Conservation (phyloP, 2,888 invertebrate genomes). For the Cheilosia impressa region DNA sequence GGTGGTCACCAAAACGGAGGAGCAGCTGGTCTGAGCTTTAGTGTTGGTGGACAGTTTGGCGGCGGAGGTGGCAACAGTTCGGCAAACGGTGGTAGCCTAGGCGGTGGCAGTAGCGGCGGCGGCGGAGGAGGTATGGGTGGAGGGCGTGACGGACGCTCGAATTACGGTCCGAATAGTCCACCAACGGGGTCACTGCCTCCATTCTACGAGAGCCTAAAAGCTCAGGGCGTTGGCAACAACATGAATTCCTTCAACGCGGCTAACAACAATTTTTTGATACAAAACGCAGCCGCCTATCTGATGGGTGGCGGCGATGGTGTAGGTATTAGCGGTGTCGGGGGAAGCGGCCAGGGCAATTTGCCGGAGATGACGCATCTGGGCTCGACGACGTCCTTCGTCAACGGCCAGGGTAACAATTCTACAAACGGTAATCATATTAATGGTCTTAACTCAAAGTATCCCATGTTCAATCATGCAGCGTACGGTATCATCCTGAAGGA, state of each 20-base stretch:
- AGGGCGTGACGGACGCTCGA: slow-evolving; percentile 92
- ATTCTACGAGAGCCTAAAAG: slow-evolving; percentile 93
- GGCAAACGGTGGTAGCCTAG: slow-evolving; percentile 85
- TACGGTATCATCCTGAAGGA: slow-evolving; percentile 92
- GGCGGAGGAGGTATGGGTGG: slow-evolving; percentile 91
- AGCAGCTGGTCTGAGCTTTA: slow-evolving; percentile 77
- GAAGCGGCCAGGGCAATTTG: slow-evolving; percentile 73
- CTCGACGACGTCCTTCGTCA: slow-evolving; percentile 79
- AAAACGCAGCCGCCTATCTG: slow-evolving; percentile 87
- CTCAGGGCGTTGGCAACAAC: slow-evolving; percentile 90
- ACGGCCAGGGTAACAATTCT: slow-evolving; percentile 79
- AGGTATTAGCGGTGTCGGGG: slow-evolving; percentile 75
- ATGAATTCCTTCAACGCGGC: slow-evolving; percentile 87
- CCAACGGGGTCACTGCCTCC: slow-evolving; percentile 95
- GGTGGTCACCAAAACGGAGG: slow-evolving; percentile 81
- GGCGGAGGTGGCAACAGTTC: slow-evolving; percentile 79
- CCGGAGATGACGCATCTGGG: slow-evolving; percentile 68
- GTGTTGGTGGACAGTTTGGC: slow-evolving; percentile 78
- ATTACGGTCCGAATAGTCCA: slow-evolving; percentile 94
- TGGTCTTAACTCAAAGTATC: slow-evolving; percentile 82
- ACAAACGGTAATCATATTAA: slow-evolving; percentile 79
- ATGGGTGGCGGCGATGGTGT: slow-evolving; percentile 84
- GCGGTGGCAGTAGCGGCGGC: slow-evolving; percentile 88
- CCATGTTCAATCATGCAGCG: slow-evolving; percentile 90
- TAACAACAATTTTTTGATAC: slow-evolving; percentile 86